Base-by-base conservation (phyloP, 1,140 invertebrate genomes). In the Cherax destructor region DNA sequence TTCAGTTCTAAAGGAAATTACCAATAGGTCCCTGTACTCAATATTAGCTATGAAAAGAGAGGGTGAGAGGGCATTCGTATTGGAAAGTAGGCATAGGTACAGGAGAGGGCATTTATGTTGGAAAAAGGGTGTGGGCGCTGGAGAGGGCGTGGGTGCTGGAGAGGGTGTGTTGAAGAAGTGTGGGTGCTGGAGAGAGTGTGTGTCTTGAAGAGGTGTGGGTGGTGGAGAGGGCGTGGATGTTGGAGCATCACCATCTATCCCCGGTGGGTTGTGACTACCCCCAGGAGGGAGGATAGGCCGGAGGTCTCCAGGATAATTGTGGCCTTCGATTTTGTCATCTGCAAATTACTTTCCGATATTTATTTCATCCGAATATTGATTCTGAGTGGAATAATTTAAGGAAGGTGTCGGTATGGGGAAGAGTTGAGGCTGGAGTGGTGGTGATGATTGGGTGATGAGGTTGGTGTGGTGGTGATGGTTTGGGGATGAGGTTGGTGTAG, bases 301-400 rank as follows among this genome's bases (percentile, higher is more conserved):
- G 50, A 81, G 50, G 24, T 56, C 79, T 59, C 79, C 13, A 24
- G 50, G 24, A 81, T 81, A 81, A 81, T 81, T 81, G 41, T 79
- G 79, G 50, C 16, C 79, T 81, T 81, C 79, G 79, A 81, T 81
- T 81, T 81, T 81, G 79, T 81, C 79, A 81, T 81, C 79, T 81
- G 79, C 50, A 81, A 81, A 81, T 81, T 56, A 81, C 79, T 81
- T 81, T 81, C 79, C 79, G 30, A 81, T 81, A 81, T 81, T 81
- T 81, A 81, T 59, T 56, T 56, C 21, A n/a, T 56, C 79, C 3
- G n/a, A 21, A 24, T 81, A 81, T 81, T 81, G 79, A 56, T 59
- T 56, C 5, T 9, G 50, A 81, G 79, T 52, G 30, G 50, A 56
- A 81, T 56, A 56, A 13, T 81, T 52, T 56, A 81, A 52, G 50